Evolutionary conservation across 1,140 invertebrate genomes (phyloP).

Genomic region (Camponotus vicinus): DNA sequence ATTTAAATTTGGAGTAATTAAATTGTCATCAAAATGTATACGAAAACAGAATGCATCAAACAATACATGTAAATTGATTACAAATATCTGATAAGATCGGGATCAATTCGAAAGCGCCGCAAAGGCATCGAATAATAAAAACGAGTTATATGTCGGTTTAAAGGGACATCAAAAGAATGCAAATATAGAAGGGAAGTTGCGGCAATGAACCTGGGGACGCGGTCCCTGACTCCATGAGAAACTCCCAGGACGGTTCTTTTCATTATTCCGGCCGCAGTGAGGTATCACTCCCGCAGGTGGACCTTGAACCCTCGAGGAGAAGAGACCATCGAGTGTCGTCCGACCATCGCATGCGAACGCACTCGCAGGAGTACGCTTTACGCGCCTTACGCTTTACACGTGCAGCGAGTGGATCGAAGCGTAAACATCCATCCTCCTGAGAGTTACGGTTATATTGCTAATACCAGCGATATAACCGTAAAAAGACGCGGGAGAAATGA

Average conservation of each 20-base stretch:
- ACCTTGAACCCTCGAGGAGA: constrained; percentile 76
- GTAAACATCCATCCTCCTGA: constrained; percentile 32
- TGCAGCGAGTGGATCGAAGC: constrained; percentile 43
- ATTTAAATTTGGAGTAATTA: neutral
- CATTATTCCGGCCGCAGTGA: constrained; percentile 73
- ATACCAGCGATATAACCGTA: constrained; percentile 15
- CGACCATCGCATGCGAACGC: constrained; percentile 60
- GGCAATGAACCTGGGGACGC: constrained; percentile 79
- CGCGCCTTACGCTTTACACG: constrained; percentile 14
- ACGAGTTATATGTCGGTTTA: neutral
- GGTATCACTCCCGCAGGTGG: constrained; percentile 67
- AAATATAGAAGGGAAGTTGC: constrained; percentile 55
- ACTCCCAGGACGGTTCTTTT: constrained; percentile 79
- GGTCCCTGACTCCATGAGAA: constrained; percentile 79
- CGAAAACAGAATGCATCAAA: neutral
- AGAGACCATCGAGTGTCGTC: constrained; percentile 67
- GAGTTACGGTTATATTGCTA: neutral
- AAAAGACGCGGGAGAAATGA: constrained; percentile 16
- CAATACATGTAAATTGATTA: neutral
- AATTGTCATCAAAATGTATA: neutral
- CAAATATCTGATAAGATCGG: neutral
- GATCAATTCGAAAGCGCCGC: neutral
- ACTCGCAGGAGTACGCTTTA: constrained; percentile 9
- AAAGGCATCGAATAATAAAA: constrained; percentile 20
- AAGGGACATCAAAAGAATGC: constrained; percentile 48